Conservation (phyloP, 2,888 invertebrate genomes). For the Lasioglossum malachurum region DNA sequence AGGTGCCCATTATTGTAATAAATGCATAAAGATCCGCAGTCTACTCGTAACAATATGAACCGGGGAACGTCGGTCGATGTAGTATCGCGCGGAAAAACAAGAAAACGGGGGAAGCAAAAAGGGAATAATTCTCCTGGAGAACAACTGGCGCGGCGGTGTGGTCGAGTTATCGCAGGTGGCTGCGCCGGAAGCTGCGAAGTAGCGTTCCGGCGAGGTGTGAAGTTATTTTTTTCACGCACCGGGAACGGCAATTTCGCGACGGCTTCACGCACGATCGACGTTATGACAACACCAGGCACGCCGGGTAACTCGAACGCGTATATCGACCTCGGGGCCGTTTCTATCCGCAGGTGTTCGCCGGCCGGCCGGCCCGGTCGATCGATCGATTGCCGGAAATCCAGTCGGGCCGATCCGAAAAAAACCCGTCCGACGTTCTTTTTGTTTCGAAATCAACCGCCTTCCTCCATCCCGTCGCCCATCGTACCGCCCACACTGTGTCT, state of each 20-base stretch:
- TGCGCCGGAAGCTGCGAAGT: constrained; percentile 12
- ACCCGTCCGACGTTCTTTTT: constrained; percentile 15
- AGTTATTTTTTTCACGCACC: constrained; percentile 32
- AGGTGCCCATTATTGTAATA: too few relatives aligned
- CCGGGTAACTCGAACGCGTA: constrained; percentile 30
- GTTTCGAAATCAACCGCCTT: background rate
- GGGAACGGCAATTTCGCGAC: constrained; percentile 31
- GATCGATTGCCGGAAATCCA: constrained; percentile 46
- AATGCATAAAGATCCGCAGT: too few relatives aligned
- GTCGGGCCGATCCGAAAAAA: constrained; percentile 21
- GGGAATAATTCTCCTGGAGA: constrained; percentile 16
- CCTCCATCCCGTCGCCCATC: background rate
- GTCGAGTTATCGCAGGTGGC: constrained; percentile 39
- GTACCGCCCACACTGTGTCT: background rate
- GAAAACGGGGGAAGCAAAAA: background rate
- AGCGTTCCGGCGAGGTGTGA: constrained; percentile 22
- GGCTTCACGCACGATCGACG: constrained; percentile 40
- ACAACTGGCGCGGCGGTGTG: constrained; percentile 16
- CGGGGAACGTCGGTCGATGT: background rate
- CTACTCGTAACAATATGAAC: background rate
- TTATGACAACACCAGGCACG: constrained; percentile 50
- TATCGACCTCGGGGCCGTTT: constrained; percentile 18
- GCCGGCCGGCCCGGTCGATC: background rate
- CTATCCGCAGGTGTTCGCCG: constrained; percentile 56
- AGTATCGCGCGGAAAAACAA: background rate